Conservation (phyloP, 1,140 invertebrate species). For the Drosophila repletoides region DNA sequence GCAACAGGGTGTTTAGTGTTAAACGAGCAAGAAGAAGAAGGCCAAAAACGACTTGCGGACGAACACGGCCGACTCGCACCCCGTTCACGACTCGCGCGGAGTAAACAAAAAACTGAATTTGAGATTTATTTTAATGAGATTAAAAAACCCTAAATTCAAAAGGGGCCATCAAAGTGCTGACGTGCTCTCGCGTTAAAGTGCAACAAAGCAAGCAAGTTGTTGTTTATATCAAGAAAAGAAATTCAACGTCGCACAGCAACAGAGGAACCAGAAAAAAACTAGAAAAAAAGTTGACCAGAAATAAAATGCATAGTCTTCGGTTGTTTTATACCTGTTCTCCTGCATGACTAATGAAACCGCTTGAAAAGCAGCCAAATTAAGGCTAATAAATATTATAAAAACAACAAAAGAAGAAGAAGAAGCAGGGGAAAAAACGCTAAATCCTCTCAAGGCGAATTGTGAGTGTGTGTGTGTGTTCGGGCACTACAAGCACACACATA, state of each 20-base stretch:
- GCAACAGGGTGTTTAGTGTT: conserved; percentile 23
- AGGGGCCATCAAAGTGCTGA: conserved; percentile 5
- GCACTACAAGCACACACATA: too few relatives aligned
- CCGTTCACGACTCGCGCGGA: conserved; percentile 30
- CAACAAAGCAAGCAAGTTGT: conserved; percentile 7
- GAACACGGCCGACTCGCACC: conserved; percentile 30
- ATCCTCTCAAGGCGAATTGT: conserved; percentile 8
- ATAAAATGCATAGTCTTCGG: conserved; percentile 33
- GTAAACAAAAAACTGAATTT: conserved; percentile 48
- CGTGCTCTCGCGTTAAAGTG: conserved; percentile 24
- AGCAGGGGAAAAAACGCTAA: too few relatives aligned
- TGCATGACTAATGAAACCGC: conserved; percentile 68
- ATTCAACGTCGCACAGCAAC: conserved; percentile 17
- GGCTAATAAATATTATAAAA: conserved; percentile 43
- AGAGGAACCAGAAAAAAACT: conserved; percentile 10
- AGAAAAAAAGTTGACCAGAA: conserved; percentile 32
- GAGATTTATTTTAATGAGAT: conserved; percentile 48
- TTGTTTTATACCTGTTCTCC: conserved; percentile 56
- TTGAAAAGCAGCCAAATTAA: conserved; percentile 41
- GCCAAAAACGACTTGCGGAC: conserved; percentile 25
- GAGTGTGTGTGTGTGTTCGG: conserved; percentile 3
- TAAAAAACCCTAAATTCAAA: conserved; percentile 34
- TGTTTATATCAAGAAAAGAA: not conserved
- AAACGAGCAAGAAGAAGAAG: conserved; percentile 26
- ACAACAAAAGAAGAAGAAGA: too few relatives aligned